These are phyloP conservation scores for Ditula angustiorana DNA, from an alignment of 2,888 invertebrate species.

Conservation along the genomic window DNA sequence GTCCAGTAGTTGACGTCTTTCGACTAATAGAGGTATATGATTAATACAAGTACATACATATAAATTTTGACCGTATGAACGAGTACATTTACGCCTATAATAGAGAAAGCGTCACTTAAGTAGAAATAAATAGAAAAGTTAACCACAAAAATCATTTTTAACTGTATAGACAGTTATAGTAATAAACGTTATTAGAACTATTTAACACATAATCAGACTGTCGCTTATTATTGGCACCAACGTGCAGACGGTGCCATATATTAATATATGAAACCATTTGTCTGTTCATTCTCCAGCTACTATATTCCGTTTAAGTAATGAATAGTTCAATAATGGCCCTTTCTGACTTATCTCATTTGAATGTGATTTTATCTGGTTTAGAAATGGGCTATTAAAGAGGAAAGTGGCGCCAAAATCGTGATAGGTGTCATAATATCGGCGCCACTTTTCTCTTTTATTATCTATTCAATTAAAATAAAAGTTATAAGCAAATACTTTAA, in stretches of 20 bases:
- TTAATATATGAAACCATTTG: slow-evolving; percentile 26
- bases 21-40: too few relatives aligned
- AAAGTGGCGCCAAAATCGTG: slow-evolving; percentile 13
- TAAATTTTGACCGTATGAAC: too few relatives aligned
- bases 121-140: not conserved
- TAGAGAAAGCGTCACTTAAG: too few relatives aligned
- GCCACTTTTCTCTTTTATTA: not conserved
- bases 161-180: not conserved
- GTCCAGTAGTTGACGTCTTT: too few relatives aligned
- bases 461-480: too few relatives aligned
- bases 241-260: slow-evolving; percentile 13
- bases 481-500: too few relatives aligned
- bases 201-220: slow-evolving; percentile 16
- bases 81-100: too few relatives aligned
- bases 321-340: not conserved
- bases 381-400: not conserved
- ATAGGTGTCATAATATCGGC: not conserved
- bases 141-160: slow-evolving; percentile 2
- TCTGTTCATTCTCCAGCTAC: slow-evolving; percentile 2
- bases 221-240: slow-evolving; percentile 13
- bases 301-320: not conserved
- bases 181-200: not conserved
- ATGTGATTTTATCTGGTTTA: slow-evolving; percentile 4
- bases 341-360: slow-evolving; percentile 11
- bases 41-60: too few relatives aligned